phyloP scores from a whole-genome alignment of 2,888 invertebrate genomes.

The Lochmaea crataegi region DNA sequence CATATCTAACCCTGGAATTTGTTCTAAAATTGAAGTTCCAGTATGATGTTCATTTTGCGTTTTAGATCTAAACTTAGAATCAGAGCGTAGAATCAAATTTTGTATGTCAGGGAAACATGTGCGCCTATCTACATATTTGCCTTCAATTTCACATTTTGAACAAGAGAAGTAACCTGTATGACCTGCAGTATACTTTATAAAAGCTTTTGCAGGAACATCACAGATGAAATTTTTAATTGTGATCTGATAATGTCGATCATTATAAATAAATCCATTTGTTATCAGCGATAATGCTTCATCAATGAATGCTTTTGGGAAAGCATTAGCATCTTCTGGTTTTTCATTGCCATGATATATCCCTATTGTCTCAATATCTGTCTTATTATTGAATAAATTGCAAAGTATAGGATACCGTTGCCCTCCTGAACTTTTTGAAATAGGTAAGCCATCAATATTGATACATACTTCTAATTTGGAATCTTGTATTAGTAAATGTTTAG shows the following conservation, averaged over 20 bases:
- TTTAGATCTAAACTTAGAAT: constrained; percentile 20
- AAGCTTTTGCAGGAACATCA: constrained; percentile 34
- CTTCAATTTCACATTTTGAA: constrained; percentile 44
- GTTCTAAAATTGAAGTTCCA: constrained; percentile 17
- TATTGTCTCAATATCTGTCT: constrained; percentile 42
- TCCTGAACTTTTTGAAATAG: constrained; percentile 2
- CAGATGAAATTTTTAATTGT: constrained; percentile 27
- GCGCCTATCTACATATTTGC: constrained; percentile 32
- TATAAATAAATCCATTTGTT: too few species aligned
- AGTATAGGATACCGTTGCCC: constrained; percentile 47
- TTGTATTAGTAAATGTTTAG: neutral
- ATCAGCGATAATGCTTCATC: too few species aligned
- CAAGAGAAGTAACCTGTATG: constrained; percentile 30
- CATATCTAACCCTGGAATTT: constrained; percentile 27
- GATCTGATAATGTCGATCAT: neutral
- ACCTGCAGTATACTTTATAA: constrained; percentile 4
- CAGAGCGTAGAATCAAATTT: constrained; percentile 18
- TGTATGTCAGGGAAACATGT: constrained; percentile 37
- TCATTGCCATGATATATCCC: constrained; percentile 37
- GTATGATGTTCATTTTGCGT: constrained; percentile 22
- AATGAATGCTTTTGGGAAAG: constrained; percentile 21
- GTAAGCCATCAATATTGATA: neutral
- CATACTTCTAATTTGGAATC: neutral
- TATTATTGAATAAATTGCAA: constrained; percentile 25
- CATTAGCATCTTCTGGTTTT: constrained; percentile 43